Conservation (phyloP, 2,797 vertebrate genomes). For the Meriones psammophilus region DNA sequence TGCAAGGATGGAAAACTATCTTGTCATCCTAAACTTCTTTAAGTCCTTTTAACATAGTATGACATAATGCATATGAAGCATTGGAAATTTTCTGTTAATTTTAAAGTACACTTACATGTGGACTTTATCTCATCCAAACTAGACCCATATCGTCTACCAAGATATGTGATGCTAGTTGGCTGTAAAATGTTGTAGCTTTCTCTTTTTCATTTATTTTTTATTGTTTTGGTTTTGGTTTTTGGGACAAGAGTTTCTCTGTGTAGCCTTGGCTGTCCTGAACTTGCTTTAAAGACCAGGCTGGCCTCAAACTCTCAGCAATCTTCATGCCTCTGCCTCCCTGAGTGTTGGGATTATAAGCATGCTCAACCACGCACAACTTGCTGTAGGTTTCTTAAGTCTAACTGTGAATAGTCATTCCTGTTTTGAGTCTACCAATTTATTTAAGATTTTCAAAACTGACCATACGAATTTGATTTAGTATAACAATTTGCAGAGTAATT, state of each 20-base stretch:
- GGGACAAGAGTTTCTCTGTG: too few species aligned
- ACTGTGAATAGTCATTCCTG: constrained; percentile 54
- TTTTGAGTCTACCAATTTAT: constrained; percentile 61
- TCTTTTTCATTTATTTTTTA: background rate
- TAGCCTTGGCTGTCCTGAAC: too few species aligned
- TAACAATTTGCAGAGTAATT: background rate
- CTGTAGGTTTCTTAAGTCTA: constrained; percentile 18
- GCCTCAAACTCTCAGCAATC: too few species aligned
- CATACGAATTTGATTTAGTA: too few species aligned
- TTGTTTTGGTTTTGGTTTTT: too few species aligned
- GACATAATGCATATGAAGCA: constrained; percentile 34
- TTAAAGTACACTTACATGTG: constrained; percentile 41
- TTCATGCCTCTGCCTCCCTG: too few species aligned
- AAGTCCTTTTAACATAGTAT: constrained; percentile 40
- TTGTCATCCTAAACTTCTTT: constrained; percentile 59
- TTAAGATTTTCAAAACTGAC: constrained; percentile 43
- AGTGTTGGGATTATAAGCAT: too few species aligned
- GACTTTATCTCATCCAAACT: constrained; percentile 50
- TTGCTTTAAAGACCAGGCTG: too few species aligned
- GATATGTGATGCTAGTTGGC: constrained; percentile 49
- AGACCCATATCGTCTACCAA: constrained; percentile 44
- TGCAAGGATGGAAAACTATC: constrained; percentile 60
- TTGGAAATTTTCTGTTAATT: constrained; percentile 52
- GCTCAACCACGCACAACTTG: background rate
- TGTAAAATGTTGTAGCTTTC: constrained; percentile 33